Percentiles rank a stretch among this genome's conserved stretches.
These are phyloP conservation scores for Pandemis corylana DNA, from an alignment of 2,888 invertebrate genomes.

Conservation along the genomic window DNA sequence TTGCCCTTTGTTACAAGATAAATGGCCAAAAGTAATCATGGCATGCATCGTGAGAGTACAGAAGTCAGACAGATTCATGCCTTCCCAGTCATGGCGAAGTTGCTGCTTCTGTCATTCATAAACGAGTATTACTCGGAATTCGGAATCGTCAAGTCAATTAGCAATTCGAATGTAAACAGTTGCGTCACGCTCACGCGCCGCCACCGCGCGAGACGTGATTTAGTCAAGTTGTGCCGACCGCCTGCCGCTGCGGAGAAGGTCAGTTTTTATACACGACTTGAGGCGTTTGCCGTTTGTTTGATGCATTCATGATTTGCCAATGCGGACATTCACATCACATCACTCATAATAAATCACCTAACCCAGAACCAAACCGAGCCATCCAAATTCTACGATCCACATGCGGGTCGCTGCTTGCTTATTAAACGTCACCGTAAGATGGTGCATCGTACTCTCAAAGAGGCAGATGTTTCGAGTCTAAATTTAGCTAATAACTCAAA, in stretches of 20 bases:
- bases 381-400: neutral
- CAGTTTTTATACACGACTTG: conserved; percentile 27
- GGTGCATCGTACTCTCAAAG: conserved; percentile 12
- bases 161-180: conserved; percentile 38
- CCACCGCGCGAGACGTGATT: conserved; percentile 6
- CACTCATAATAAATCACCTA: neutral
- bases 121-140: conserved; percentile 8
- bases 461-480: conserved; percentile 20
- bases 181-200: conserved; percentile 26
- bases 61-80: neutral
- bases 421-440: neutral
- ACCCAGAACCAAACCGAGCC: neutral
- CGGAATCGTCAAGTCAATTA: conserved; percentile 19
- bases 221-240: conserved; percentile 7
- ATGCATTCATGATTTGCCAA: conserved; percentile 3
- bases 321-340: neutral
- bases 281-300: conserved; percentile 1
- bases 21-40: neutral
- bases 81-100: neutral
- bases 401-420: neutral
- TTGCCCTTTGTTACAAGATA: neutral
- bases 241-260: conserved; percentile 28
- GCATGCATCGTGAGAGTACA: neutral
- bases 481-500: conserved; percentile 29
- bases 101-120: neutral